Conservation (phyloP, 2,113 vertebrate species). For the Serilophus lunatus region DNA sequence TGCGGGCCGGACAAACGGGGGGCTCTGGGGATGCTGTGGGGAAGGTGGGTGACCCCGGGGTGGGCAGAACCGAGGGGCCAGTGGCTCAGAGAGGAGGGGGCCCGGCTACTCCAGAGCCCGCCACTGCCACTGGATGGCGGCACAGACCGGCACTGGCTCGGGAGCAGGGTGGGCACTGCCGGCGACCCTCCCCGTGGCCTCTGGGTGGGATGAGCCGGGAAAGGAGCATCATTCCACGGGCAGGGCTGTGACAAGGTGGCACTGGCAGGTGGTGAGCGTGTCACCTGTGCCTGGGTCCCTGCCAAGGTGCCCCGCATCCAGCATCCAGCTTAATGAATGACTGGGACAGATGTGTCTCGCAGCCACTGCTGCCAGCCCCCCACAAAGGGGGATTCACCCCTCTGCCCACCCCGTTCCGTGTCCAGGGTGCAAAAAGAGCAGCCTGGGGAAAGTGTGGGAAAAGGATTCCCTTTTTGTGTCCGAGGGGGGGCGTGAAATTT, state of each 20-base stretch:
- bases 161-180: not conserved
- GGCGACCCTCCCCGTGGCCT: not conserved
- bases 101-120: not conserved
- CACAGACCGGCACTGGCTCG: constrained; percentile 16
- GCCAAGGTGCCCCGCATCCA: not conserved
- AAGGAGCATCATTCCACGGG: accelerated
- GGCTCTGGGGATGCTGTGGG: not conserved
- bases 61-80: not conserved
- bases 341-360: not conserved
- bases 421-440: not conserved
- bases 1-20: accelerated
- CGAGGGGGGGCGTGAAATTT: not conserved
- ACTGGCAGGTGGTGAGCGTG: not conserved
- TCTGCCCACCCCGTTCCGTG: not conserved
- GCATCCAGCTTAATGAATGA: accelerated
- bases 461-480: not conserved
- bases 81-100: not conserved
- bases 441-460: not conserved
- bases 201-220: not conserved
- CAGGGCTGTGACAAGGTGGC: not conserved
- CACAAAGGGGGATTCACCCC: not conserved
- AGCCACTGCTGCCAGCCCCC: not conserved
- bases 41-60: not conserved
- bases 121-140: constrained; percentile 70
- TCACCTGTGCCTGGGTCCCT: not conserved